A percentile compares a stretch with the other conserved stretches of the same genome.
phyloP scores from a whole-genome alignment of 2,888 invertebrate genomes.

The Ernsta delagoae region DNA sequence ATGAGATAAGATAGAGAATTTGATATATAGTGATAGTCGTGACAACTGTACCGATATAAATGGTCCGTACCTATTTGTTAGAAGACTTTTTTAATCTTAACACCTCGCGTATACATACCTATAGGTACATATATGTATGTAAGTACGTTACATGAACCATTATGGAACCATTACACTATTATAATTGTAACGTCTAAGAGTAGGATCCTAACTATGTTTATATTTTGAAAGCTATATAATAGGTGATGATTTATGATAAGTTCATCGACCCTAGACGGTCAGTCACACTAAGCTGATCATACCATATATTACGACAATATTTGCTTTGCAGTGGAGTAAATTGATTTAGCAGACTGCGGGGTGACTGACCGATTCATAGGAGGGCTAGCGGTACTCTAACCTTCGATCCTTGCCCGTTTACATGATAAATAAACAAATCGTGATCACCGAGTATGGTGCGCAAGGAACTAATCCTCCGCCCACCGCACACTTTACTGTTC shows the following conservation, averaged over 20 bases:
- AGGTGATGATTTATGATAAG: not conserved
- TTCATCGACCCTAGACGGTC: conserved; percentile 17
- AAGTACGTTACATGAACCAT: too few species aligned
- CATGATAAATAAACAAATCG: conserved; percentile 52
- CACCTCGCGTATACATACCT: too few species aligned
- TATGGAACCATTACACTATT: too few species aligned
- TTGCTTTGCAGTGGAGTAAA: conserved; percentile 52
- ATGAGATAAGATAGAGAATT: not conserved
- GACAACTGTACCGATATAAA: not conserved
- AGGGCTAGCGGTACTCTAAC: conserved; percentile 57
- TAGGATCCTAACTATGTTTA: too few species aligned
- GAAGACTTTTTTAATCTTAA: too few species aligned
- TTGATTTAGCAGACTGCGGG: conserved; percentile 46
- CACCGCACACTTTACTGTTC: conserved; percentile 3
- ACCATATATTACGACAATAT: conserved; percentile 51
- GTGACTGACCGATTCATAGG: conserved; percentile 55
- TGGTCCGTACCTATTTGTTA: too few species aligned
- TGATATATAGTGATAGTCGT: too few species aligned
- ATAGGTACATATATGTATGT: too few species aligned
- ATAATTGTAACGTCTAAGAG: too few species aligned
- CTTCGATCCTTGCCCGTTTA: conserved; percentile 54
- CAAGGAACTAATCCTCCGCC: conserved; percentile 1
- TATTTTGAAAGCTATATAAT: not conserved
- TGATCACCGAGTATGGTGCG: conserved; percentile 46
- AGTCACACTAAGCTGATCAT: conserved; percentile 39